Conservation (phyloP, 1,140 invertebrate genomes). For the Babylonia areolata region DNA sequence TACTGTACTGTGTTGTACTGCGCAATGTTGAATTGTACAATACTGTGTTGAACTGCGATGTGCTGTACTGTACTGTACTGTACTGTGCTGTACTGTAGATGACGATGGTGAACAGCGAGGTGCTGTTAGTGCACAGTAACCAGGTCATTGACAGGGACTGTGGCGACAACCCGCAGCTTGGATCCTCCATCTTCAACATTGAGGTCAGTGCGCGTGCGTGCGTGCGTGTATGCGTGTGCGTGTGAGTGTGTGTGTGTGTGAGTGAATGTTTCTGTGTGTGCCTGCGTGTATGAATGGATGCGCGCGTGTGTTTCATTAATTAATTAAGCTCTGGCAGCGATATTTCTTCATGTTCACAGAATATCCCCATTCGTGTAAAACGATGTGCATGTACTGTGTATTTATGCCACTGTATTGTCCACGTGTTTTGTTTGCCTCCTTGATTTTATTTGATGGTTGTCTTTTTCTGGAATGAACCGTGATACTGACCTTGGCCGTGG, state of each 20-base stretch:
- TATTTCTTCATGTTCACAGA: too few relatives aligned
- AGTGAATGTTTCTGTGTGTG: neutral
- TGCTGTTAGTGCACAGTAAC: neutral
- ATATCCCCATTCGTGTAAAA: too few relatives aligned
- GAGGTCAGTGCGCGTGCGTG: neutral
- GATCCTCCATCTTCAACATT: neutral
- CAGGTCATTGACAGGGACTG: conserved; percentile 4
- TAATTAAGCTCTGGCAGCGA: too few relatives aligned
- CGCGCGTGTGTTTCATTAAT: neutral
- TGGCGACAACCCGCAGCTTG: neutral
- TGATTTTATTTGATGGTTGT: too few relatives aligned
- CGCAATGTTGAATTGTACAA: neutral
- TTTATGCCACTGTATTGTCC: neutral
- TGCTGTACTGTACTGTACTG: too few relatives aligned
- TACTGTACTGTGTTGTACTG: neutral
- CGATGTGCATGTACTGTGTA: too few relatives aligned
- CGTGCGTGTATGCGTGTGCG: conserved; percentile 1
- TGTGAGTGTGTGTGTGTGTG: conserved; percentile 13
- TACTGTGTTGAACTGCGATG: too few relatives aligned
- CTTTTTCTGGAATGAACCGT: too few relatives aligned
- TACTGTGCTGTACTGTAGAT: neutral
- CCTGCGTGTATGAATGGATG: neutral
- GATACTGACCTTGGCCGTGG: too few relatives aligned
- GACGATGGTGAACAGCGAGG: neutral
- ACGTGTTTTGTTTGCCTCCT: too few relatives aligned